A percentile compares a stretch with the other conserved stretches of the same genome.
Evolutionary conservation across 2,797 vertebrate genomes (phyloP).

Genomic region (Xyrichtys novacula): DNA sequence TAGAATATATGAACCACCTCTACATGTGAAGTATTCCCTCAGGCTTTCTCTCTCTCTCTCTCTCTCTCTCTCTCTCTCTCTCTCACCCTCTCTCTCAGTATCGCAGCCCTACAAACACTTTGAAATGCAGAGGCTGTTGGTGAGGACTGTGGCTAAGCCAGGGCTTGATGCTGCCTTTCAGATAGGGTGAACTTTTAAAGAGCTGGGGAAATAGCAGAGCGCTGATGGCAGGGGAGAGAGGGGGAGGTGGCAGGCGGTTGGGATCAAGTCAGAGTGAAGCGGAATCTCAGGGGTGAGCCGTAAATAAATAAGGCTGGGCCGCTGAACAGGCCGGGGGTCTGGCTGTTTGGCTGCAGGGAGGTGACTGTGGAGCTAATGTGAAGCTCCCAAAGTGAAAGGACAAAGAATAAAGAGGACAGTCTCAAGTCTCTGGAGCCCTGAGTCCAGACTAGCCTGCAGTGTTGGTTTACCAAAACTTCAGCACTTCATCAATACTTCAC

Average conservation of each 20-base stretch:
- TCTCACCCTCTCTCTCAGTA: constrained; percentile 23
- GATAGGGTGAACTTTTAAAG: constrained; percentile 69
- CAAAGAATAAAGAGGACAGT: constrained; percentile 7
- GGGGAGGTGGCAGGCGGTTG: constrained; percentile 31
- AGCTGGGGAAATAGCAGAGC: constrained; percentile 46
- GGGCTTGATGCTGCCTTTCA: constrained; percentile 69
- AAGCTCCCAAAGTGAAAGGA: neutral
- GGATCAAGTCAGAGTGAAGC: constrained; percentile 51
- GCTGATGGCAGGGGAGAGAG: constrained; percentile 31
- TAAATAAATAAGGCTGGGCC: constrained; percentile 66
- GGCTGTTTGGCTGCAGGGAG: constrained; percentile 31
- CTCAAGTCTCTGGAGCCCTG: neutral
- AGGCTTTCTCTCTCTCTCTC: constrained; percentile 9
- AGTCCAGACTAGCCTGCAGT: no score
- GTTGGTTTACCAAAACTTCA: no score
- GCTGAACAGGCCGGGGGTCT: constrained; percentile 49
- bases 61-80: constrained; percentile 16
- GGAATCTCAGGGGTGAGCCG: constrained; percentile 50
- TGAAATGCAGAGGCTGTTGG: constrained; percentile 68
- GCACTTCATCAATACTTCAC: no score
- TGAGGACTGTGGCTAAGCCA: constrained; percentile 57
- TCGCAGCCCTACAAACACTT: constrained; percentile 45
- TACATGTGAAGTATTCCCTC: constrained; percentile 30
- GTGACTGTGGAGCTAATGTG: neutral
- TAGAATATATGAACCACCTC: constrained; percentile 22